These are phyloP conservation scores for Dinocampus coccinellae DNA, from an alignment of 2,888 invertebrate genomes.

Conservation along the genomic window DNA sequence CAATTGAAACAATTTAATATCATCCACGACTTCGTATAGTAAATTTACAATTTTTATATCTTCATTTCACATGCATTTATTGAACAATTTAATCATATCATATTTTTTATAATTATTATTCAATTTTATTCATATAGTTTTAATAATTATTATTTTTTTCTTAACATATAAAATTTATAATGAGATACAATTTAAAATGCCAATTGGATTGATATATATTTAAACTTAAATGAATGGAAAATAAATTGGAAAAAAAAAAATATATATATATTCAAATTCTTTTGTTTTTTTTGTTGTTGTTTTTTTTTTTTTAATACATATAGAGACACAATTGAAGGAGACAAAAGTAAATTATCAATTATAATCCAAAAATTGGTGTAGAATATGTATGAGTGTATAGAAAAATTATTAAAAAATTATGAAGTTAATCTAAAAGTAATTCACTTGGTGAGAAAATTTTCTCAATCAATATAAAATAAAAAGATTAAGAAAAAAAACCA, in stretches of 20 bases:
- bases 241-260: no score
- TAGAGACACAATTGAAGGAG: neutral
- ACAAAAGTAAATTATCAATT: neutral
- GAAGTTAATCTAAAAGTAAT: slow-evolving; percentile 48
- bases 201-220: no score
- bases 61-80: neutral
- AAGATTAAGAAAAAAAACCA: neutral
- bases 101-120: neutral
- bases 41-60: neutral
- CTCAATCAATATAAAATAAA: neutral
- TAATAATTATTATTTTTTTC: no score
- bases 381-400: slow-evolving; percentile 13
- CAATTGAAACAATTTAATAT: slow-evolving; percentile 3
- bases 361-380: neutral
- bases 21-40: slow-evolving; percentile 19
- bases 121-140: neutral
- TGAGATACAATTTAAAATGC: no score
- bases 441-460: slow-evolving; percentile 46
- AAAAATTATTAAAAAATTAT: slow-evolving; percentile 44
- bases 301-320: neutral
- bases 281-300: neutral
- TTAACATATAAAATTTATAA: no score
- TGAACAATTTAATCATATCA: neutral
- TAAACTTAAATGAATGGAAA: no score
- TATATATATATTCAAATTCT: neutral